phyloP scores from a whole-genome alignment of 2,113 vertebrate genomes.

The Sula dactylatra region DNA sequence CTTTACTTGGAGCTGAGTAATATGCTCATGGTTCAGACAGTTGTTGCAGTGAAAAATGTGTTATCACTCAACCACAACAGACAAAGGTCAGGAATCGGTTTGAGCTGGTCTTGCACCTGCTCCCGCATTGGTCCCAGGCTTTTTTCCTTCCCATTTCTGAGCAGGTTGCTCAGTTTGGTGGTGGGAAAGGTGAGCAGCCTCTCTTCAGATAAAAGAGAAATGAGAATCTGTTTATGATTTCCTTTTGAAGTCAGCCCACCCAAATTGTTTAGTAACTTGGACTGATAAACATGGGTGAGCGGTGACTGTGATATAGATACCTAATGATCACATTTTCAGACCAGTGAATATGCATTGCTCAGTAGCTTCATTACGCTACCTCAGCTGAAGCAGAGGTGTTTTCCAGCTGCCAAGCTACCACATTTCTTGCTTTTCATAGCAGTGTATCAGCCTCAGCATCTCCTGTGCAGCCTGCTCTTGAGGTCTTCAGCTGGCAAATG shows the following conservation, averaged over 20 bases:
- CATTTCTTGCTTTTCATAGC: background rate
- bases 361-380: fast-evolving
- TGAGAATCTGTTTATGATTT: background rate
- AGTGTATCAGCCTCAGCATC: background rate
- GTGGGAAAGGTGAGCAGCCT: background rate
- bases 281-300: background rate
- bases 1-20: background rate
- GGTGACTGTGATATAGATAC: background rate
- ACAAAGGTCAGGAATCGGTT: background rate
- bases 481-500: background rate
- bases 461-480: background rate
- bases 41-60: background rate
- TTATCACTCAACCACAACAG: background rate
- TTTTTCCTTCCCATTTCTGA: background rate
- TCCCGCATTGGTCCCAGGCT: fast-evolving
- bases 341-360: background rate
- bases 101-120: background rate
- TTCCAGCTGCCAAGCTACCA: background rate
- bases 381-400: background rate
- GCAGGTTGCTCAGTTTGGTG: background rate
- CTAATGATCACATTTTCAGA: fast-evolving
- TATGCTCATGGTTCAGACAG: background rate
- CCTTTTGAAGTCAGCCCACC: background rate
- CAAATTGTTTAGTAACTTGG: background rate
- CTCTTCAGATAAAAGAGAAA: background rate